phyloP scores from a whole-genome alignment of 2,113 vertebrate species.

The Pseudorhombus dupliciocellatus region DNA sequence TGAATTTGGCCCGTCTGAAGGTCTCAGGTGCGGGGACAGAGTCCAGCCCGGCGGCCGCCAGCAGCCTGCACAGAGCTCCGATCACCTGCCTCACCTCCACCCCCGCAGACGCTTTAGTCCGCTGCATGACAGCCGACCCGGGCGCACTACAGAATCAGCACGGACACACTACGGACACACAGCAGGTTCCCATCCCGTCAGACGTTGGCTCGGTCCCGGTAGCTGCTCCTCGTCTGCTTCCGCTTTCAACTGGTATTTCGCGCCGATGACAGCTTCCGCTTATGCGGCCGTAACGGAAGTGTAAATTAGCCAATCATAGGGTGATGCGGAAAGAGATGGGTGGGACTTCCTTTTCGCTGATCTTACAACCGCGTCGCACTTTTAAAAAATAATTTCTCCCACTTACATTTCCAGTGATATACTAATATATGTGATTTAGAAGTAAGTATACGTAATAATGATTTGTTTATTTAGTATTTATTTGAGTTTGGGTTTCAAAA shows the following conservation, averaged over 20 bases:
- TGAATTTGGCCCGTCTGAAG: constrained; percentile 81
- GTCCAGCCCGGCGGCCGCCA: constrained; percentile 59
- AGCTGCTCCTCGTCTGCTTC: too few relatives aligned
- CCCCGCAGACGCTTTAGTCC: constrained; percentile 55
- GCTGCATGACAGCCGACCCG: constrained; percentile 57
- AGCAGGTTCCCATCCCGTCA: neutral
- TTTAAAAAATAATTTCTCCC: too few relatives aligned
- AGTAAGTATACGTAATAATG: too few relatives aligned
- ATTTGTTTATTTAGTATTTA: too few relatives aligned
- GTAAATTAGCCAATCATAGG: constrained; percentile 19
- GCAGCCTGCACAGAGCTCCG: constrained; percentile 64
- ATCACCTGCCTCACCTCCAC: constrained; percentile 77
- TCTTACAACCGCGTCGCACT: neutral
- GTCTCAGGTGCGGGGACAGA: constrained; percentile 73
- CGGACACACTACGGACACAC: neutral
- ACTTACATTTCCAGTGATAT: too few relatives aligned
- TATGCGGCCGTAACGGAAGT: constrained; percentile 16
- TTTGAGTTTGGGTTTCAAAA: too few relatives aligned
- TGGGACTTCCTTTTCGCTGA: neutral
- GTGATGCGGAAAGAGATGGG: neutral
- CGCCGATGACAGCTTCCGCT: constrained; percentile 43
- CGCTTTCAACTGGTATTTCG: constrained; percentile 23
- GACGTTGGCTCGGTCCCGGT: neutral
- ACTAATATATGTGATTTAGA: too few relatives aligned
- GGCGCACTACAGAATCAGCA: neutral